These are phyloP conservation scores for Paramormyrops hopkinsi DNA, from an alignment of 2,797 vertebrate genomes.

Conservation along the genomic window DNA sequence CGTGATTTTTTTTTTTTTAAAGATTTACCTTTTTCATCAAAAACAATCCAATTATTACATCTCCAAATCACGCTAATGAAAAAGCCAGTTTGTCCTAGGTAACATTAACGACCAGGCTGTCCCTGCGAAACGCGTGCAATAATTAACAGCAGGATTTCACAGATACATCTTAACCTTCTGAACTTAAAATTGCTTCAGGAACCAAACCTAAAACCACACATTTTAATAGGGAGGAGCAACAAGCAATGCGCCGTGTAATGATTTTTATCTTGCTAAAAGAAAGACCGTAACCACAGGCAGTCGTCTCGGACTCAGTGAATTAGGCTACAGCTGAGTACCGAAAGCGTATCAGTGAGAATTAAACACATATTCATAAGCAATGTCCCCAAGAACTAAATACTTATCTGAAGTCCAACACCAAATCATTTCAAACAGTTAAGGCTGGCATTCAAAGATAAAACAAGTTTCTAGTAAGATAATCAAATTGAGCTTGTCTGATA, in stretches of 20 bases:
- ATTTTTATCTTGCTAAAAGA: conserved; percentile 6
- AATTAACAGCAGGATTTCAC: background rate
- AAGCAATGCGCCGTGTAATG: background rate
- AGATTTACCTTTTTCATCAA: background rate
- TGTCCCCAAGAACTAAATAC: too few species aligned
- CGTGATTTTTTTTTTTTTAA: background rate
- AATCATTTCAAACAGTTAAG: background rate
- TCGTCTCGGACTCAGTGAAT: background rate
- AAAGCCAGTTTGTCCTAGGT: background rate
- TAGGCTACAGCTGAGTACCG: background rate
- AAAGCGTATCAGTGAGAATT: background rate
- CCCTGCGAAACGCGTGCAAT: background rate
- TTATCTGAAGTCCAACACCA: background rate
- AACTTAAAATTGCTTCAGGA: background rate
- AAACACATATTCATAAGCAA: background rate
- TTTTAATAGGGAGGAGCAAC: background rate
- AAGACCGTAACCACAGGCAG: background rate
- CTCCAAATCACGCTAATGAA: background rate
- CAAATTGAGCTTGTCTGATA: background rate
- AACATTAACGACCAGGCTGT: background rate
- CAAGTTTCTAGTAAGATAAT: background rate
- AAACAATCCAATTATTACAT: background rate
- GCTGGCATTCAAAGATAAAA: background rate
- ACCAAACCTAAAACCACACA: background rate
- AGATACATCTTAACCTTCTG: background rate